Conservation (phyloP, 2,113 vertebrate species). For the Xerus inauris region DNA sequence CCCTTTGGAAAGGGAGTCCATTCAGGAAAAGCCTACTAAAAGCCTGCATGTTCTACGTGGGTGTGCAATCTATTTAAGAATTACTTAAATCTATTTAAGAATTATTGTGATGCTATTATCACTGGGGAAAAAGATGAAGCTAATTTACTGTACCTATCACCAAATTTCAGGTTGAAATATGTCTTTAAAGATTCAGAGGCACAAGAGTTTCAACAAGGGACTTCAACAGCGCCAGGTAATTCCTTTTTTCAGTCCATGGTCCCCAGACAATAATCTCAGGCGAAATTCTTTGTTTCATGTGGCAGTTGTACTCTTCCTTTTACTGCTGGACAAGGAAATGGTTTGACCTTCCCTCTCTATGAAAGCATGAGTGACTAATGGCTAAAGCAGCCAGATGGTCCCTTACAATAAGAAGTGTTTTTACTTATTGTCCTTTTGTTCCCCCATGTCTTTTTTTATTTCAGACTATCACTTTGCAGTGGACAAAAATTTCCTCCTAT, state of each 20-base stretch:
- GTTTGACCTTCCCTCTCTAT: slow-evolving; percentile 54
- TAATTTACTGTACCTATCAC: neutral
- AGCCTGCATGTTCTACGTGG: neutral
- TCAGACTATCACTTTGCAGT: neutral
- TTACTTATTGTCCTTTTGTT: slow-evolving; percentile 19
- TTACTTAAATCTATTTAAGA: no score
- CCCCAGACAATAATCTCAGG: slow-evolving; percentile 48
- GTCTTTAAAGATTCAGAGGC: neutral
- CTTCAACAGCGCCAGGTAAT: neutral
- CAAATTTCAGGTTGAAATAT: slow-evolving; percentile 21
- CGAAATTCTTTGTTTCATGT: slow-evolving; percentile 37
- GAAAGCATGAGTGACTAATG: slow-evolving; percentile 3
- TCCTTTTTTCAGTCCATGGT: slow-evolving; percentile 6
- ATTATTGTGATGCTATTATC: neutral
- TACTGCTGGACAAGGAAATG: neutral
- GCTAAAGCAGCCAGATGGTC: slow-evolving; percentile 30
- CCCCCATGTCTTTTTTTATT: neutral
- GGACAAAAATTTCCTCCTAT: slow-evolving; percentile 31
- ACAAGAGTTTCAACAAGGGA: neutral
- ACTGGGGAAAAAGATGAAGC: neutral
- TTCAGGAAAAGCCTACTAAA: neutral
- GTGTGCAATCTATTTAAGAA: neutral
- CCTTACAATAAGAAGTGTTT: neutral
- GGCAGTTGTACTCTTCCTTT: neutral
- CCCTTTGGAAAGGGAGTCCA: neutral